Percentiles rank a stretch among this genome's conserved stretches.
Conservation (phyloP, 2,888 invertebrate species). For the Linnaemya vulpina region DNA sequence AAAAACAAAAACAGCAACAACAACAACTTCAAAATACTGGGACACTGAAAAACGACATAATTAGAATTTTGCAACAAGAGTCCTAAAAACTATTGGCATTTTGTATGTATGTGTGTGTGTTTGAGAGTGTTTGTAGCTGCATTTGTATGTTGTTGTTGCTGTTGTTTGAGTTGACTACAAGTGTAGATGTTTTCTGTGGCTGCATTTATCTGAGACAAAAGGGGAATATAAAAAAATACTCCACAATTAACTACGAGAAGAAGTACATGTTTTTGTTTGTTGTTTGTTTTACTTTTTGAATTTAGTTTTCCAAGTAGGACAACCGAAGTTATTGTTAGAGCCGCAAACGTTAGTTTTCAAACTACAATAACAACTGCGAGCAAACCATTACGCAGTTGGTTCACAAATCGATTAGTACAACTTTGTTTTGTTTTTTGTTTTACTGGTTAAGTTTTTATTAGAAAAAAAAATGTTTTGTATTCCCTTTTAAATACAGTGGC, state of each 20-base stretch:
- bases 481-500: too few relatives aligned
- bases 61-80: constrained; percentile 45
- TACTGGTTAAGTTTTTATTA: too few relatives aligned
- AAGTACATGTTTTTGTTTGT: neutral
- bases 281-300: neutral
- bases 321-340: constrained; percentile 1
- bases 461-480: too few relatives aligned
- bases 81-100: neutral
- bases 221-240: constrained; percentile 26
- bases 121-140: neutral
- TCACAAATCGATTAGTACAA: constrained; percentile 7
- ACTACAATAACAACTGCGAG: neutral
- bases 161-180: neutral
- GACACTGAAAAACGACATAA: constrained; percentile 9
- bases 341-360: neutral
- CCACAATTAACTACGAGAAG: constrained; percentile 15
- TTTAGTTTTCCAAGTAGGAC: constrained; percentile 20
- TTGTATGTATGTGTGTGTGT: neutral
- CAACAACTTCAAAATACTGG: neutral
- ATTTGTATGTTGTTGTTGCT: neutral
- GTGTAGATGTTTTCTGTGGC: neutral
- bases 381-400: neutral
- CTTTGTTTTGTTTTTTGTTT: neutral
- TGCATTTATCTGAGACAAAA: constrained; percentile 5
- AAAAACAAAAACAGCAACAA: too few relatives aligned